phyloP scores from a whole-genome alignment of 2,888 invertebrate genomes.

The Pollenia amentaria region DNA sequence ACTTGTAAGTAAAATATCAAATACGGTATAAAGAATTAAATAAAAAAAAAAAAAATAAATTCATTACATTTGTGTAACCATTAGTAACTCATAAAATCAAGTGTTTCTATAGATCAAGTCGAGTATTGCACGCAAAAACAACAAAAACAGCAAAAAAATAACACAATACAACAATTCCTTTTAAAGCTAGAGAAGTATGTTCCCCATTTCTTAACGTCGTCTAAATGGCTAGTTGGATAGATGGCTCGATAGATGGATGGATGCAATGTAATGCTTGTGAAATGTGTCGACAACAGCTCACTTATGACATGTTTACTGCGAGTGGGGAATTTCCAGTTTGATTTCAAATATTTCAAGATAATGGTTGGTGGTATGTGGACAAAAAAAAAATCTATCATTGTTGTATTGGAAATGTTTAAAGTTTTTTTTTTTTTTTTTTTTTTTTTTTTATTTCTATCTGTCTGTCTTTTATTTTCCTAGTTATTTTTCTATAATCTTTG shows the following conservation, averaged over 20 bases:
- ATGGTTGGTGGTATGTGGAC: conserved; percentile 32
- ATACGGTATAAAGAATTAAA: background rate
- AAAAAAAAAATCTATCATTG: conserved; percentile 13
- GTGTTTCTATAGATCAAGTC: conserved; percentile 40
- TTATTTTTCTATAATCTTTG: conserved; percentile 40
- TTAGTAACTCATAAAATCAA: conserved; percentile 62
- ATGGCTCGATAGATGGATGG: background rate
- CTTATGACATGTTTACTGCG: conserved; percentile 56
- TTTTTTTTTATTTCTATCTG: background rate
- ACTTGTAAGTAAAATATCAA: conserved; percentile 30
- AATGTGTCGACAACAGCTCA: conserved; percentile 57
- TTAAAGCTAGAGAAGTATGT: conserved; percentile 25
- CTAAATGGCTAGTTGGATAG: conserved; percentile 42
- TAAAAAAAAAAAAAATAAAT: background rate
- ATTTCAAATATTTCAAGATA: conserved; percentile 60
- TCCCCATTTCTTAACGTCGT: conserved; percentile 43
- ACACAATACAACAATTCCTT: conserved; percentile 38
- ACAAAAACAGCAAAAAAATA: background rate
- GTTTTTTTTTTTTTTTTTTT: background rate
- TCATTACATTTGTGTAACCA: conserved; percentile 47
- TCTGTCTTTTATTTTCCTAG: conserved; percentile 3
- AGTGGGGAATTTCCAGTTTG: conserved; percentile 55
- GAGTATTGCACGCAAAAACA: background rate
- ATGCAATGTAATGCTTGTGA: conserved; percentile 29
- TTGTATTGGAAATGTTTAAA: conserved; percentile 18